Conservation (phyloP, 2,797 vertebrate genomes). For the Manis crassicaudata region DNA sequence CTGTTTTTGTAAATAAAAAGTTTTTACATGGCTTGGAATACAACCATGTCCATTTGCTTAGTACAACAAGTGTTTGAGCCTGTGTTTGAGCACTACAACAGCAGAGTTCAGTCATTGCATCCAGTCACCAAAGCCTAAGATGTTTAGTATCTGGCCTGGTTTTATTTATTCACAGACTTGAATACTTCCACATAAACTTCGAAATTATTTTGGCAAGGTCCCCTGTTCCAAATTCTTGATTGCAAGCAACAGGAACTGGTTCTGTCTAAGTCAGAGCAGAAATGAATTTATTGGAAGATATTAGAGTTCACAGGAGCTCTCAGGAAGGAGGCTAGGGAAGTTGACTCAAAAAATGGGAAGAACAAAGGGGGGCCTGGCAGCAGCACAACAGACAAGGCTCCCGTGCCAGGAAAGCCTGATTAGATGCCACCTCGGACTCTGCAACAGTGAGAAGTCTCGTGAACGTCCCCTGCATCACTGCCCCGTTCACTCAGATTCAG, state of each 20-base stretch:
- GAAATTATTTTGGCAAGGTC: neutral
- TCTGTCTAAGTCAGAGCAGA: neutral
- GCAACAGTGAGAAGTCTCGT: neutral
- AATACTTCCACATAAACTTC: neutral
- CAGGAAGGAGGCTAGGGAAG: neutral
- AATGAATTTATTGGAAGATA: neutral
- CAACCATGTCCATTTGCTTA: neutral
- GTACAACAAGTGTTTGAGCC: neutral
- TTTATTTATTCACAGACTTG: neutral
- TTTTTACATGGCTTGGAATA: neutral
- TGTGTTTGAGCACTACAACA: neutral
- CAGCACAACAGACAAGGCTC: neutral
- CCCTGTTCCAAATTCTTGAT: neutral
- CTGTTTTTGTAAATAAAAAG: neutral
- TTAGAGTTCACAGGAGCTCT: neutral
- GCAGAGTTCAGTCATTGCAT: neutral
- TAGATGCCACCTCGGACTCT: neutral
- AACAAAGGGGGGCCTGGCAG: neutral
- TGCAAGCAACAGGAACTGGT: neutral
- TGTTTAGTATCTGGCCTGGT: neutral
- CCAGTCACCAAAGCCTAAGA: neutral
- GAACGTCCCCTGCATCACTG: neutral
- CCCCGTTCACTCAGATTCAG: neutral
- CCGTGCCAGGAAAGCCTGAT: neutral
- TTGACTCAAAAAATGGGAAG: neutral